Evolutionary conservation across 2,888 invertebrate species (phyloP), one percentile per base, ranked within the genome.

Genomic region (Cephus rjabovi): DNA sequence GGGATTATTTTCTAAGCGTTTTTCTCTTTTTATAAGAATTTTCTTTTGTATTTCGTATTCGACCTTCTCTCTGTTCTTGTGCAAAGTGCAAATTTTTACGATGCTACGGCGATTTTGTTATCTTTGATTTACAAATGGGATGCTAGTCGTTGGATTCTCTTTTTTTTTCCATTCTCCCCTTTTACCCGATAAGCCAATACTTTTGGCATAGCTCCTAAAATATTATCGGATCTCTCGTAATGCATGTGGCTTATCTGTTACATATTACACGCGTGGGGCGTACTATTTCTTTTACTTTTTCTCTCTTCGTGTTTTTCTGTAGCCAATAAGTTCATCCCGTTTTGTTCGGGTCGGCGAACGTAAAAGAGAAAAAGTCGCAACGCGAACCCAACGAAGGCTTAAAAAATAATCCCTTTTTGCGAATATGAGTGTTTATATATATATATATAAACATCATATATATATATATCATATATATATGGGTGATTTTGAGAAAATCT

Each of bases 381-480:
- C 9, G 56, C 23, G 23, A 75, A 12, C 12, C 12, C 15, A 69
- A 75, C 68, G 74, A 30, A 56, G 40, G 40, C 73, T 79, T 83
- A 84, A 86, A 84, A 85, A 86, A 86, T 84, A 85, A 86, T 86
- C 82, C 83, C 82, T 77, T 73, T 56, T 23, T 56, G 23, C 23
- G 23, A 56, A 56, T 56, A 56, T 23, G 23, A 4, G 1, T 23
- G 23, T 56, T 4, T 23, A 9, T 56, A 23, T 56, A 23, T 56
- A 56, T 40, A 15, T 40, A 4, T n/a, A n/a, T n/a, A n/a, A n/a
- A n/a, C n/a, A n/a, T n/a, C n/a, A n/a, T 23, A 9, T 56, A 23
- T 56, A 23, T 56, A 56, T 40, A 15, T 40, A 4, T 56, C n/a
- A n/a, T n/a, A n/a, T n/a, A 30, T 30, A 56, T 56, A 37, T 37